A percentile compares a stretch with the other conserved stretches of the same genome.
phyloP scores from a whole-genome alignment of 2,113 vertebrate genomes.

The Lepus europaeus region DNA sequence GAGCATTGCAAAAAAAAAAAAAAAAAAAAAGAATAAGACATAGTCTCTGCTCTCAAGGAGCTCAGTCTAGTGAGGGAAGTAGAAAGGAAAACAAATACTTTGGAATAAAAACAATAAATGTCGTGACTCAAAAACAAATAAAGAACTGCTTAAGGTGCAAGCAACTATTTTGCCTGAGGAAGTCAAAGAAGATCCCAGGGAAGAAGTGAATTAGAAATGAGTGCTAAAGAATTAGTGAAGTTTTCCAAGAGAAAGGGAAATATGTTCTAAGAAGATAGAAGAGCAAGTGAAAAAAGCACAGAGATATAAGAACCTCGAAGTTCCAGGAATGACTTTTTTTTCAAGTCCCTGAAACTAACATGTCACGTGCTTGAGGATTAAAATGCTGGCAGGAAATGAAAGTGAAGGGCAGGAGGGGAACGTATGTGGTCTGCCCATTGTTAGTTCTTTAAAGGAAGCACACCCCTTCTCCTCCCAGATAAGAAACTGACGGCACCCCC shows the following conservation, averaged over 20 bases:
- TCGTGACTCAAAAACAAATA: not conserved
- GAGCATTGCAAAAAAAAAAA: not conserved
- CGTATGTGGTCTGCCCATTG: not conserved
- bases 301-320: not conserved
- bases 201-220: not conserved
- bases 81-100: not conserved
- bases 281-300: not conserved
- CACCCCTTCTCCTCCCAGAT: not conserved
- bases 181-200: not conserved
- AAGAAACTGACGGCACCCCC: not conserved
- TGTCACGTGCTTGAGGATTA: not conserved
- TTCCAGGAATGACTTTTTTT: not conserved
- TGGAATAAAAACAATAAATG: not conserved
- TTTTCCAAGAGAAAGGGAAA: slow-evolving; percentile 37
- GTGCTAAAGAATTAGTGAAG: not conserved
- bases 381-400: slow-evolving; percentile 37
- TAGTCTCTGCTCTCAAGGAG: not conserved
- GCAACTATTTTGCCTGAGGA: not conserved
- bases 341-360: not conserved
- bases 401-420: not conserved
- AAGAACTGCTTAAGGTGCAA: not conserved
- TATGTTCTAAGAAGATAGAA: not conserved
- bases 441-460: not conserved
- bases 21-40: not conserved
- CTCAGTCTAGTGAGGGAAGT: not conserved